Base-by-base conservation (phyloP, 2,113 vertebrate species). In the Syngnathus scovelli region DNA sequence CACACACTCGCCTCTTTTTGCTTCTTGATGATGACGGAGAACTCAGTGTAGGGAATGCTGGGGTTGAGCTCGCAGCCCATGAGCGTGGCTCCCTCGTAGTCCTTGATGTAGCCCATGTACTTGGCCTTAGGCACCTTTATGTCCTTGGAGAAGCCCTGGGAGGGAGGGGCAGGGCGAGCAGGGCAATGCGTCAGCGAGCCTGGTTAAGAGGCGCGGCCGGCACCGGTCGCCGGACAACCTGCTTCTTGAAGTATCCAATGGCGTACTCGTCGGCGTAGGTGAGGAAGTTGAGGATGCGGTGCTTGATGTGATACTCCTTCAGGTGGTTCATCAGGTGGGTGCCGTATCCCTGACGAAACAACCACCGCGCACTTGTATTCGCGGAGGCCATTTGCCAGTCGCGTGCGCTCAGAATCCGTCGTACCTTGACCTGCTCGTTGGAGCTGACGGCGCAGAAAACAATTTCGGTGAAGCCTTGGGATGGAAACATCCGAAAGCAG, bases 61-160 rank as follows among this genome's bases (percentile, higher is more conserved):
- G 96, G 95, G 83, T 99, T 99, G 66, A 99, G 91, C 75, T 99
- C 96, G 80, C 97, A 99, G 66, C 96, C 97, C 97, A 99, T 99
- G 75, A 99, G 91, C 0, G 97, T 99, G 77, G 97, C 97, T 64
- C 96, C 96, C 86, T 99, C 97, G 69, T 99, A 99, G 84, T 99
- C 97, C 77, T 99, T 99, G 85, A 99, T 99, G 81, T 99, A 99
- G 79, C 97, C 97, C 80, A 98, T 93, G 38, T 98, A 99, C 82
- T 96, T 96, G 78, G 92, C 91, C 89, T 95, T 98, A 75, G 95
- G 93, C 79, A 99, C 95, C 90, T 99, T 99, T 82, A 99, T 99
- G 83, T 99, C 97, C 90, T 99, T 99, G 79, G 97, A 99, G 82
- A 99, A 99, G 82, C 97, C 97, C 97, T 98, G 77, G 51, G 15